Percentiles rank a stretch among this genome's conserved stretches.
Evolutionary conservation across 2,888 invertebrate species (phyloP).

Genomic region (Cerceris ruficornis): DNA sequence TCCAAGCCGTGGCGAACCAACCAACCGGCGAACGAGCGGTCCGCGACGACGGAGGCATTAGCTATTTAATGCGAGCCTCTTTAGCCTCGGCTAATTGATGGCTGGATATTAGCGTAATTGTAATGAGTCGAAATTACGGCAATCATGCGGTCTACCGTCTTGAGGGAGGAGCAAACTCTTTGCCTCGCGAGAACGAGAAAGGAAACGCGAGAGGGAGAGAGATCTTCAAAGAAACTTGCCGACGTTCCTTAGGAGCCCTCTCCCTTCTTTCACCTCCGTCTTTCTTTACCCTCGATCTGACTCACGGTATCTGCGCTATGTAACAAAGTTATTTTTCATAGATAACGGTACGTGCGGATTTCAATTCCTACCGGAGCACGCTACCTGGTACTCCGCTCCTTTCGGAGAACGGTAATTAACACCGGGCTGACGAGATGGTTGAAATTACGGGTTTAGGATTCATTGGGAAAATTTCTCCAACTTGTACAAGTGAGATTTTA

Average conservation of each 20-base stretch:
- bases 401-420: too few relatives aligned
- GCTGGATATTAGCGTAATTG: slow-evolving; percentile 79
- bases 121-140: slow-evolving; percentile 79
- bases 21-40: slow-evolving; percentile 59
- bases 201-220: background rate
- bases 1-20: slow-evolving; percentile 50
- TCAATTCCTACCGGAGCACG: too few relatives aligned
- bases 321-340: slow-evolving; percentile 20
- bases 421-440: too few relatives aligned
- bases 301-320: slow-evolving; percentile 33
- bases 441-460: too few relatives aligned
- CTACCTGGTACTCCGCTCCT: too few relatives aligned
- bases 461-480: too few relatives aligned
- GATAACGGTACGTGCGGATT: slow-evolving; percentile 23
- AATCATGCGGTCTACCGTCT: slow-evolving; percentile 77
- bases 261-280: background rate
- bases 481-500: too few relatives aligned
- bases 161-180: slow-evolving; percentile 51
- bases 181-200: slow-evolving; percentile 39
- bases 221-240: slow-evolving; percentile 63
- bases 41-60: slow-evolving; percentile 77
- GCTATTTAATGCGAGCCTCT: slow-evolving; percentile 78
- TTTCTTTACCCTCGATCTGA: slow-evolving; percentile 7
- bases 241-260: slow-evolving; percentile 24
- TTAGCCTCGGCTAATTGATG: slow-evolving; percentile 79